Percentiles rank a stretch among this genome's conserved stretches.
These are phyloP conservation scores for Ecdyonurus torrentis DNA, from an alignment of 2,888 invertebrate species.

Conservation along the genomic window DNA sequence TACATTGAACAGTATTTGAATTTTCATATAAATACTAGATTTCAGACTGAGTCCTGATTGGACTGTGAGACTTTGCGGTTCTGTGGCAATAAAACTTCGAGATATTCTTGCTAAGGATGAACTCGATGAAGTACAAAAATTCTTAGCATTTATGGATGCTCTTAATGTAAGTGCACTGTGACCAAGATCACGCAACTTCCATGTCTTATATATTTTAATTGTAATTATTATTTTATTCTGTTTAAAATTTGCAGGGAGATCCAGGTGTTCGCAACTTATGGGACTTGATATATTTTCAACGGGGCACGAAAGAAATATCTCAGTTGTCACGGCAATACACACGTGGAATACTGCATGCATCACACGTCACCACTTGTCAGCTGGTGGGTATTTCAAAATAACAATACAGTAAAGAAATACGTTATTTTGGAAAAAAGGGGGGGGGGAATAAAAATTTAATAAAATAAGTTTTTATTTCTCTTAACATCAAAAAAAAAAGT, in stretches of 20 bases:
- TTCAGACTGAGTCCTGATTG: not conserved
- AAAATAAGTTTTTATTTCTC: too few relatives aligned
- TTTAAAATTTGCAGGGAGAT: slow-evolving; percentile 15
- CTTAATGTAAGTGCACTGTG: not conserved
- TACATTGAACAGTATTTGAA: not conserved
- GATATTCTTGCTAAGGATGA: not conserved
- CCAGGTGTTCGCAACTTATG: slow-evolving; percentile 24
- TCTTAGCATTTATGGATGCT: not conserved
- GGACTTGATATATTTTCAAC: slow-evolving; percentile 23
- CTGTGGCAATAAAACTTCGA: not conserved
- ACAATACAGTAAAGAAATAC: too few relatives aligned
- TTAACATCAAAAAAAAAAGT: too few relatives aligned
- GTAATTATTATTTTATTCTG: too few relatives aligned
- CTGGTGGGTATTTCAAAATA: too few relatives aligned
- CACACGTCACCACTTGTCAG: slow-evolving; percentile 23
- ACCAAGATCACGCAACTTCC: too few relatives aligned
- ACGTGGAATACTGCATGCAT: slow-evolving; percentile 25
- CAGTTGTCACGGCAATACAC: slow-evolving; percentile 21
- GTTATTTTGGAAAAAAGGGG: too few relatives aligned
- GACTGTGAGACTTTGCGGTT: not conserved
- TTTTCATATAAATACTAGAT: not conserved
- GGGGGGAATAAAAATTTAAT: too few relatives aligned
- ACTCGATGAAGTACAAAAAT: not conserved
- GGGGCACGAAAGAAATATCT: slow-evolving; percentile 20
- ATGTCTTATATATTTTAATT: too few relatives aligned